phyloP scores from a whole-genome alignment of 2,888 invertebrate species.

The Tholera decimalis region DNA sequence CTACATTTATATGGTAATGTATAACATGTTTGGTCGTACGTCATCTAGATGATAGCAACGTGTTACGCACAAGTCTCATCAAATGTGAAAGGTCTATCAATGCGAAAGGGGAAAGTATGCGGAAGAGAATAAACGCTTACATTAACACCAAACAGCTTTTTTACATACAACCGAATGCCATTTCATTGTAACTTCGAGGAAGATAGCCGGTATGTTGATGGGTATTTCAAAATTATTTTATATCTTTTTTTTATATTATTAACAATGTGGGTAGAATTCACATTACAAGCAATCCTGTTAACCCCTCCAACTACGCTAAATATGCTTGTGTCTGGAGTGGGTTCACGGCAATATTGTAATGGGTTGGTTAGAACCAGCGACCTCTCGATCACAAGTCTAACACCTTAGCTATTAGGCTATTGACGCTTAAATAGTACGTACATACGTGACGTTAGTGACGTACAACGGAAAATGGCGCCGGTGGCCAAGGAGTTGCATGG shows the following conservation, averaged over 20 bases:
- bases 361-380: no score
- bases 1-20: background rate
- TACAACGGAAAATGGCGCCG: background rate
- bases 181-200: background rate
- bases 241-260: no score
- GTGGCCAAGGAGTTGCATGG: background rate
- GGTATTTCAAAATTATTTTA: background rate
- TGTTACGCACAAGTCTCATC: constrained; percentile 34
- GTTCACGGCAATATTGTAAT: no score
- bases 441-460: no score
- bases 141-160: constrained; percentile 46
- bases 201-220: background rate
- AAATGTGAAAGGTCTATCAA: constrained; percentile 57
- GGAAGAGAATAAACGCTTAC: constrained; percentile 30
- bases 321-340: no score
- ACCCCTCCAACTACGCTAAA: no score
- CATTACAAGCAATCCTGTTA: no score
- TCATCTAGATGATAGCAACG: constrained; percentile 32
- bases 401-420: no score
- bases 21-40: constrained; percentile 21
- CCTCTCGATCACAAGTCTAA: no score
- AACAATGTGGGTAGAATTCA: no score
- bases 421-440: no score
- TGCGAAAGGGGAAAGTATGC: constrained; percentile 51
- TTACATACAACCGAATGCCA: constrained; percentile 32